phyloP scores from a whole-genome alignment of 1,140 invertebrate species.

The Pentalonia nigronervosa region DNA sequence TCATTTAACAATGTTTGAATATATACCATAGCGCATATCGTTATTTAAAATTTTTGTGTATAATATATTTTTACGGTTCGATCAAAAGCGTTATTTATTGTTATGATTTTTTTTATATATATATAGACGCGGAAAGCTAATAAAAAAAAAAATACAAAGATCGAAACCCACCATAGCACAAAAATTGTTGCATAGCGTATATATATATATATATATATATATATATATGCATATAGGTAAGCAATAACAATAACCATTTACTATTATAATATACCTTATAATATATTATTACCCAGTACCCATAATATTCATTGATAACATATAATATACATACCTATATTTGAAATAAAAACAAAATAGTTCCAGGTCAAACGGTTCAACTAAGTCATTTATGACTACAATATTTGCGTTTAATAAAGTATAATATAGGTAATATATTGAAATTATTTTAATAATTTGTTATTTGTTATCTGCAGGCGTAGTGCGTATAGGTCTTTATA shows the following conservation, averaged over 20 bases:
- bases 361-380: neutral
- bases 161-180: neutral
- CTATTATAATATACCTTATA: too few species aligned
- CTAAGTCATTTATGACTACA: neutral
- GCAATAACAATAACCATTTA: neutral
- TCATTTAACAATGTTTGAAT: neutral
- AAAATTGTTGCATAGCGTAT: too few species aligned
- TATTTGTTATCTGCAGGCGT: neutral
- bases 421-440: neutral
- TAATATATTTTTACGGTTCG: neutral
- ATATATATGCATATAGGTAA: neutral
- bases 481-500: neutral
- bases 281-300: too few species aligned
- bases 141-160: neutral
- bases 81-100: neutral
- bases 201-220: too few species aligned
- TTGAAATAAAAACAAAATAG: neutral
- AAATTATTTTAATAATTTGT: constrained; percentile 19
- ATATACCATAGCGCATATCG: neutral
- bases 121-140: neutral
- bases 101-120: neutral
- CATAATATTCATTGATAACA: neutral
- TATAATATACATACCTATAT: neutral
- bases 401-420: neutral
- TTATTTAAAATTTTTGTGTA: neutral